Percentiles rank a stretch among this genome's conserved stretches.
phyloP scores from a whole-genome alignment of 2,888 invertebrate genomes.

The Steinernema scapterisci region DNA sequence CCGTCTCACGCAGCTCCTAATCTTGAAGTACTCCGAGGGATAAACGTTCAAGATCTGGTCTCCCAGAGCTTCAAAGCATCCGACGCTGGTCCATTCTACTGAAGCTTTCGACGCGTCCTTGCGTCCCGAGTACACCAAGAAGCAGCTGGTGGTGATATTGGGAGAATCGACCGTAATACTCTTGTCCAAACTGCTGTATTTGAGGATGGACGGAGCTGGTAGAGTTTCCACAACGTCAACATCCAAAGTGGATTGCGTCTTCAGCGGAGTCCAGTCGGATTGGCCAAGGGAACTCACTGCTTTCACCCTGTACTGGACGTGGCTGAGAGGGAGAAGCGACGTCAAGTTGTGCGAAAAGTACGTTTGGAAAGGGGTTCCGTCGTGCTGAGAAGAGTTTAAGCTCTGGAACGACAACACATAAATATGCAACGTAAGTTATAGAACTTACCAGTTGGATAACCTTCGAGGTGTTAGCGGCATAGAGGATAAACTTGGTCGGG shows the following conservation, averaged over 20 bases:
- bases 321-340: slow-evolving; percentile 53
- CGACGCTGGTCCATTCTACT: slow-evolving; percentile 29
- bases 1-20: slow-evolving; percentile 38
- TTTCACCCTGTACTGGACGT: slow-evolving; percentile 52
- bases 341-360: slow-evolving; percentile 52
- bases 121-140: slow-evolving; percentile 37
- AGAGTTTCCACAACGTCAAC: slow-evolving; percentile 41
- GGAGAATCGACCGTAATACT: slow-evolving; percentile 18
- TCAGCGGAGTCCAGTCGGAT: slow-evolving; percentile 56
- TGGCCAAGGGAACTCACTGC: slow-evolving; percentile 47
- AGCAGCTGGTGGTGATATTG: slow-evolving; percentile 34
- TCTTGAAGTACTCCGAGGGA: slow-evolving; percentile 40
- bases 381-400: neutral
- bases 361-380: neutral
- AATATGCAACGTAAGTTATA: neutral
- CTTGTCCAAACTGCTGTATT: slow-evolving; percentile 7
- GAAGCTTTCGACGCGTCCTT: slow-evolving; percentile 17
- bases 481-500: slow-evolving; percentile 37
- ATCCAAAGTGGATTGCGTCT: slow-evolving; percentile 55
- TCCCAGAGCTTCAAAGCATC: neutral
- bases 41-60: slow-evolving; percentile 29
- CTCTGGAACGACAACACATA: neutral
- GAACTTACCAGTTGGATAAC: slow-evolving; percentile 31
- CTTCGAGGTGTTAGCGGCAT: slow-evolving; percentile 39
- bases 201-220: no score